Percentiles rank a stretch among this genome's conserved stretches.
phyloP scores from a whole-genome alignment of 2,113 vertebrate genomes.

The Phalacrocorax pelagicus region DNA sequence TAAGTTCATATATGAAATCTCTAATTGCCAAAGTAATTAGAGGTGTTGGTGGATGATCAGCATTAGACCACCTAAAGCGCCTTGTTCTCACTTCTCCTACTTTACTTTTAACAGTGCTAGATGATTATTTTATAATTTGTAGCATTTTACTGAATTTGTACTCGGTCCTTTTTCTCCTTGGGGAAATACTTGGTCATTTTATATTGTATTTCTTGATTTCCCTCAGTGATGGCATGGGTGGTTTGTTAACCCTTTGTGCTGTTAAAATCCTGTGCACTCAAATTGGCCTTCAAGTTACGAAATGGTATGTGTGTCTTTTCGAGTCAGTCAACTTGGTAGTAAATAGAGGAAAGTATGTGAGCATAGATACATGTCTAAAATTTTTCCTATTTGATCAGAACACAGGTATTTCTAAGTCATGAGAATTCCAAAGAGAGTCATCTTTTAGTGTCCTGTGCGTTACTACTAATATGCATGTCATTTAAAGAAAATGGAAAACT shows the following conservation, averaged over 20 bases:
- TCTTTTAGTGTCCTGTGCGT: neutral
- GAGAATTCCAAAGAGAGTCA: neutral
- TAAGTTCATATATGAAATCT: conserved; percentile 75
- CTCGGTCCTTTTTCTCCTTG: neutral
- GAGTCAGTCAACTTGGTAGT: neutral
- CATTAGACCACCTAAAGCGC: conserved; percentile 35
- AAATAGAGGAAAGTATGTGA: neutral
- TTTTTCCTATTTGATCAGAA: neutral
- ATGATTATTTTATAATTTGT: neutral
- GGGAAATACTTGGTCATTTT: neutral
- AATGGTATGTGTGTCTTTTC: neutral
- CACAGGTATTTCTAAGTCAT: neutral
- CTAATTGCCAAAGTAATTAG: conserved; percentile 68
- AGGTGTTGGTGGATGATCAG: conserved; percentile 27
- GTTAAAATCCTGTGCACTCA: neutral
- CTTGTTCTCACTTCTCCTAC: conserved; percentile 29
- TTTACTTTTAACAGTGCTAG: neutral
- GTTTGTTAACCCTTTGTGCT: neutral
- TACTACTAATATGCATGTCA: neutral
- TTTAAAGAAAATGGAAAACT: neutral
- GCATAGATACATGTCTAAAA: neutral
- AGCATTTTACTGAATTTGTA: neutral
- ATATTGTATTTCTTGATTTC: neutral
- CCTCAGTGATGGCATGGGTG: neutral
- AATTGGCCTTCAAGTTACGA: neutral